These are phyloP conservation scores for Galerucella calmariensis DNA, from an alignment of 2,888 invertebrate species.

Conservation along the genomic window DNA sequence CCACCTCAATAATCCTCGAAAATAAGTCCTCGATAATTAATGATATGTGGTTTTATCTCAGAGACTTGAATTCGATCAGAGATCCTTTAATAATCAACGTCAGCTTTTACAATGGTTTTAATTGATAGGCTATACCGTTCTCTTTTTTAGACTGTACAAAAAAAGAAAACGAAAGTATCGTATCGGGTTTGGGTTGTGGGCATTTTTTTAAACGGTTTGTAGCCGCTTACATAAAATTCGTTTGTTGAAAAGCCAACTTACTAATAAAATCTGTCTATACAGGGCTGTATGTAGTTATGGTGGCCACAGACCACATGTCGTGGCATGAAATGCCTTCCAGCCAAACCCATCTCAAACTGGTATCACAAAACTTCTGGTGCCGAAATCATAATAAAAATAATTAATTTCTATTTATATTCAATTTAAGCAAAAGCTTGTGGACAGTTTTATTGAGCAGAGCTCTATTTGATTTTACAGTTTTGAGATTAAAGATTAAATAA, in stretches of 20 bases:
- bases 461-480: too few relatives aligned
- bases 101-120: conserved; percentile 54
- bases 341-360: too few relatives aligned
- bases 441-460: too few relatives aligned
- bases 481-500: too few relatives aligned
- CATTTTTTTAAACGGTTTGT: conserved; percentile 3
- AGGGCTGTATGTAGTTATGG: too few relatives aligned
- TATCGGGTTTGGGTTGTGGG: conserved; percentile 15
- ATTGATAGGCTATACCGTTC: conserved; percentile 50
- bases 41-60: conserved; percentile 53
- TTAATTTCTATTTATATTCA: too few relatives aligned
- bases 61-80: conserved; percentile 49
- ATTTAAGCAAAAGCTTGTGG: too few relatives aligned
- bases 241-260: not conserved
- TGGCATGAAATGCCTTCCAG: too few relatives aligned
- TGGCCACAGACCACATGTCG: too few relatives aligned
- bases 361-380: too few relatives aligned
- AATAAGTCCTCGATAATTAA: conserved; percentile 55
- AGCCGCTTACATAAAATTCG: not conserved
- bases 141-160: conserved; percentile 21
- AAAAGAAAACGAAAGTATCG: conserved; percentile 28
- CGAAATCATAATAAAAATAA: too few relatives aligned
- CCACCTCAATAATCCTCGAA: conserved; percentile 38
- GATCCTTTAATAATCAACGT: conserved; percentile 55
- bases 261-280: too few relatives aligned